Conservation (phyloP, 1,140 invertebrate species). For the Idris sp. region DNA sequence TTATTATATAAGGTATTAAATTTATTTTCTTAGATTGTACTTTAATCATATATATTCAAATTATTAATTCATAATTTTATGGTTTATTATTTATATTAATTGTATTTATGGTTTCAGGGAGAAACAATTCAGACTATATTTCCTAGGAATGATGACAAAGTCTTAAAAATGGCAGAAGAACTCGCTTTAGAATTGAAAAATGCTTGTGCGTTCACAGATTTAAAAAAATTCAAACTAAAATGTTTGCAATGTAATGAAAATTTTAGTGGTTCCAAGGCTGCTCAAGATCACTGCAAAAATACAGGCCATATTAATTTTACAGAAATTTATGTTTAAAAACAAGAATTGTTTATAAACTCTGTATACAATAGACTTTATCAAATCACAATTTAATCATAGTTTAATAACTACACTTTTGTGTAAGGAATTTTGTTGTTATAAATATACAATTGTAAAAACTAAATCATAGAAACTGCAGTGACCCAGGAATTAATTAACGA, state of each 20-base stretch:
- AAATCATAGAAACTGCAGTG: too few relatives aligned
- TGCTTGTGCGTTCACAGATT: conserved; percentile 92
- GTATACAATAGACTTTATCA: neutral
- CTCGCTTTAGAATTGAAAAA: conserved; percentile 92
- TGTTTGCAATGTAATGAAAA: conserved; percentile 88
- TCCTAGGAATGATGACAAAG: conserved; percentile 83
- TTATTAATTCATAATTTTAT: too few relatives aligned
- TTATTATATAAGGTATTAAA: too few relatives aligned
- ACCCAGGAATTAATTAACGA: too few relatives aligned
- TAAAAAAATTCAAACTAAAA: conserved; percentile 90
- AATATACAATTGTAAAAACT: too few relatives aligned
- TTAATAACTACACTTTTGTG: too few relatives aligned
- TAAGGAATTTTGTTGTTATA: too few relatives aligned
- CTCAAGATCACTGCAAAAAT: conserved; percentile 89
- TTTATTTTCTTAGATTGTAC: too few relatives aligned
- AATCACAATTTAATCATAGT: conserved; percentile 2
- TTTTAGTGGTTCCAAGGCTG: conserved; percentile 87
- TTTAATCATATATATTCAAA: too few relatives aligned
- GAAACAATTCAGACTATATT: conserved; percentile 88
- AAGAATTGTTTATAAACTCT: neutral
- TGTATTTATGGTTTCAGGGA: conserved; percentile 78
- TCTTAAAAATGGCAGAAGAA: conserved; percentile 88
- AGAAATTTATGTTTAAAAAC: conserved; percentile 81
- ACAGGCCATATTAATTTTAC: conserved; percentile 93
- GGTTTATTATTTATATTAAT: too few relatives aligned